A percentile compares a stretch with the other conserved stretches of the same genome.
Evolutionary conservation across 2,797 vertebrate species (phyloP).

Genomic region (Sebastes goodei): DNA sequence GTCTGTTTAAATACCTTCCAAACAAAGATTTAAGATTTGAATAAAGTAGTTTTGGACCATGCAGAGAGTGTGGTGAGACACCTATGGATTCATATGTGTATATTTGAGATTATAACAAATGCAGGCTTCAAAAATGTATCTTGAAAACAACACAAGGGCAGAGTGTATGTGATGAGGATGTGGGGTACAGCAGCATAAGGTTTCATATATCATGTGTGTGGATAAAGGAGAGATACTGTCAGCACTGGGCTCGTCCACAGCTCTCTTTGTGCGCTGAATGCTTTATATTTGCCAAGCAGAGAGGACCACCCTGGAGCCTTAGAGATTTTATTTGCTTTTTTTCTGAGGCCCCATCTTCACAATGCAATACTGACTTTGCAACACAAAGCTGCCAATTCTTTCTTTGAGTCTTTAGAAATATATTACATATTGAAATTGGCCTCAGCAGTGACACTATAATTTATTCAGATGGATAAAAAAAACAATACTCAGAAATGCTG

Average conservation of each 20-base stretch:
- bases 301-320: slow-evolving; percentile 55
- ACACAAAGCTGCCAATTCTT: slow-evolving; percentile 32
- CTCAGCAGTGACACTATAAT: background rate
- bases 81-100: background rate
- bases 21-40: background rate
- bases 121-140: slow-evolving; percentile 29
- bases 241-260: background rate
- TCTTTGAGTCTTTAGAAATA: slow-evolving; percentile 7
- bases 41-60: background rate
- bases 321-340: slow-evolving; percentile 51
- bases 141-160: slow-evolving; percentile 26
- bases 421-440: background rate
- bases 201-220: slow-evolving; percentile 21
- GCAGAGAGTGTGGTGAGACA: background rate
- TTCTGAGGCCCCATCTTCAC: slow-evolving; percentile 8
- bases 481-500: background rate
- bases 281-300: slow-evolving; percentile 24
- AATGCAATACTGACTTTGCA: slow-evolving; percentile 53
- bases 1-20: background rate
- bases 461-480: background rate
- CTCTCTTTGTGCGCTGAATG: slow-evolving; percentile 42
- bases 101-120: slow-evolving; percentile 3
- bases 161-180: background rate
- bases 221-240: slow-evolving; percentile 13
- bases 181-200: background rate